These are phyloP conservation scores for Coremacera marginata DNA, from an alignment of 2,888 invertebrate genomes.

Conservation along the genomic window DNA sequence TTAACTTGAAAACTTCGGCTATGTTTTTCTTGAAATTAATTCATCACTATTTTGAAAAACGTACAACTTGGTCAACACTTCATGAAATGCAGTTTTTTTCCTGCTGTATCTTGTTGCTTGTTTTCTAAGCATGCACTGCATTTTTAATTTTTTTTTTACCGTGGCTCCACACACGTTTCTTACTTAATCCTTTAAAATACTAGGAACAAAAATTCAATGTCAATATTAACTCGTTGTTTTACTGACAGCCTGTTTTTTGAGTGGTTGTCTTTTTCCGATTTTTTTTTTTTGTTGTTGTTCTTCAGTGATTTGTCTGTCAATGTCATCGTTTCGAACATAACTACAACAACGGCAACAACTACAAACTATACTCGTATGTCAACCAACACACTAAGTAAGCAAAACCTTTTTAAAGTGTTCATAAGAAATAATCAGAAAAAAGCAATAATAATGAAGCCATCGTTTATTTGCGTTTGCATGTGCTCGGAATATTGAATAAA, in stretches of 20 bases:
- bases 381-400: neutral
- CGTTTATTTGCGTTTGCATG: slow-evolving; percentile 42
- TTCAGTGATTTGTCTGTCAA: slow-evolving; percentile 14
- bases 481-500: slow-evolving; percentile 11
- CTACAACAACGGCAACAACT: slow-evolving; percentile 4
- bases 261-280: slow-evolving; percentile 11
- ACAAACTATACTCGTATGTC: neutral
- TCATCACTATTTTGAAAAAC: neutral
- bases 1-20: too few relatives aligned
- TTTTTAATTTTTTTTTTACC: slow-evolving; percentile 19
- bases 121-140: neutral
- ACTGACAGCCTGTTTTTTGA: slow-evolving; percentile 37
- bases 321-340: neutral
- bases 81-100: neutral
- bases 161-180: neutral
- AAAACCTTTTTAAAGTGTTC: slow-evolving; percentile 50
- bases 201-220: slow-evolving; percentile 49
- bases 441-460: slow-evolving; percentile 53
- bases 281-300: neutral
- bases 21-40: neutral
- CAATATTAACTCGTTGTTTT: slow-evolving; percentile 46
- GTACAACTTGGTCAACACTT: neutral
- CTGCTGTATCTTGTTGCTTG: neutral
- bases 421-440: slow-evolving; percentile 30
- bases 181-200: neutral